Conservation (phyloP, 1,140 invertebrate species). For the Geopemphigus sp. region DNA sequence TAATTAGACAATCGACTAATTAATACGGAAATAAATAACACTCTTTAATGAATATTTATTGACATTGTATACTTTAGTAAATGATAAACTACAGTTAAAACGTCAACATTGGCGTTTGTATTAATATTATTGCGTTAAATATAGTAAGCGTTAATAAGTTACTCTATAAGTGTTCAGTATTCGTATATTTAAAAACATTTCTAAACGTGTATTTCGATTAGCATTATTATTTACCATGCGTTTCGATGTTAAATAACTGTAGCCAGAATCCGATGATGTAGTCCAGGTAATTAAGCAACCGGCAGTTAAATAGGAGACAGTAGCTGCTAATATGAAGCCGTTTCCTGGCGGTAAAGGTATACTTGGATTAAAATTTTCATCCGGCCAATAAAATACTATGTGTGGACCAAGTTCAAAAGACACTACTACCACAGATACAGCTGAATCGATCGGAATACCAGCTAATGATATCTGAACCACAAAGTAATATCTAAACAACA, state of each 20-base stretch:
- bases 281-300: slow-evolving; percentile 21
- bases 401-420: slow-evolving; percentile 42
- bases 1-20: background rate
- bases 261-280: slow-evolving; percentile 31
- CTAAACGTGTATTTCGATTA: background rate
- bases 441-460: slow-evolving; percentile 21
- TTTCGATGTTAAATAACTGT: slow-evolving; percentile 38
- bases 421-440: slow-evolving; percentile 38
- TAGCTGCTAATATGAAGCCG: background rate
- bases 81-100: background rate
- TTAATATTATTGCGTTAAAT: background rate
- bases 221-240: background rate
- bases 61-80: no score
- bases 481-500: slow-evolving; percentile 35
- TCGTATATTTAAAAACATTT: no score
- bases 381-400: slow-evolving; percentile 41
- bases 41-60: no score
- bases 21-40: no score
- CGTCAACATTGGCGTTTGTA: background rate
- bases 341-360: slow-evolving; percentile 8
- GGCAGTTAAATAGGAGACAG: slow-evolving; percentile 17
- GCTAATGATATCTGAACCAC: slow-evolving; percentile 42
- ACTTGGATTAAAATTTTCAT: slow-evolving; percentile 32
- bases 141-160: background rate
- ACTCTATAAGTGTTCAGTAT: background rate